phyloP scores from a whole-genome alignment of 2,113 vertebrate genomes.

The Hypomesus transpacificus region DNA sequence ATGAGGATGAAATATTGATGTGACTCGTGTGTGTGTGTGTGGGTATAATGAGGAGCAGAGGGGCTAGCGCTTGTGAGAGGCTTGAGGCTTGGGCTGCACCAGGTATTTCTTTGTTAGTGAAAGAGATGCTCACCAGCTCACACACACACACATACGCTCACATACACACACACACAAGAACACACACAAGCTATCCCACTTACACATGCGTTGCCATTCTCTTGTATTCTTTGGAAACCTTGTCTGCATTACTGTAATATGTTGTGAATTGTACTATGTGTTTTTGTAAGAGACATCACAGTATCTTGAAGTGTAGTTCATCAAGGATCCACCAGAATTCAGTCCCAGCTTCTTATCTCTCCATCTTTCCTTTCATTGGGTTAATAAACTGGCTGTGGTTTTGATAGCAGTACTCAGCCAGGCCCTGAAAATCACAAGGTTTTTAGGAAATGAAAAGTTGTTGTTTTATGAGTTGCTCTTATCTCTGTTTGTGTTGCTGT shows the following conservation, averaged over 20 bases:
- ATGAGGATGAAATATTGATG: slow-evolving; percentile 43
- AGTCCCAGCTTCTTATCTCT: slow-evolving; percentile 12
- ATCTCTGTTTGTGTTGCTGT: slow-evolving; percentile 59
- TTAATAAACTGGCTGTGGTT: slow-evolving; percentile 38
- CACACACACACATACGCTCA: no score
- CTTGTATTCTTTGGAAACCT: no score
- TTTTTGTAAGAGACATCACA: no score
- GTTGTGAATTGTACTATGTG: no score
- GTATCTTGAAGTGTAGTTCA: not conserved
- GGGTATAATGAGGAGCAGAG: slow-evolving; percentile 45
- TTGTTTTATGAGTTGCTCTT: slow-evolving; percentile 66
- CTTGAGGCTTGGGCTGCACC: no score
- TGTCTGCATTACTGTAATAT: no score
- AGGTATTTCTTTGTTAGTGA: no score
- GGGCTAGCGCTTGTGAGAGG: not conserved
- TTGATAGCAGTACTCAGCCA: slow-evolving; percentile 43
- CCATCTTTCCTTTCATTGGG: slow-evolving; percentile 34
- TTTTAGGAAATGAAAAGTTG: slow-evolving; percentile 72
- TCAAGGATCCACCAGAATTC: slow-evolving; percentile 14
- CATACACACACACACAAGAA: no score
- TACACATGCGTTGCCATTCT: no score
- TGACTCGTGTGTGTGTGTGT: slow-evolving; percentile 44
- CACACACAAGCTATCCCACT: no score
- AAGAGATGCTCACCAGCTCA: no score
- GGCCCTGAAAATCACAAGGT: slow-evolving; percentile 36